A percentile compares a stretch with the other conserved stretches of the same genome.
Evolutionary conservation across 1,140 invertebrate genomes (phyloP).

Genomic region (Sarcophaga peregrina): DNA sequence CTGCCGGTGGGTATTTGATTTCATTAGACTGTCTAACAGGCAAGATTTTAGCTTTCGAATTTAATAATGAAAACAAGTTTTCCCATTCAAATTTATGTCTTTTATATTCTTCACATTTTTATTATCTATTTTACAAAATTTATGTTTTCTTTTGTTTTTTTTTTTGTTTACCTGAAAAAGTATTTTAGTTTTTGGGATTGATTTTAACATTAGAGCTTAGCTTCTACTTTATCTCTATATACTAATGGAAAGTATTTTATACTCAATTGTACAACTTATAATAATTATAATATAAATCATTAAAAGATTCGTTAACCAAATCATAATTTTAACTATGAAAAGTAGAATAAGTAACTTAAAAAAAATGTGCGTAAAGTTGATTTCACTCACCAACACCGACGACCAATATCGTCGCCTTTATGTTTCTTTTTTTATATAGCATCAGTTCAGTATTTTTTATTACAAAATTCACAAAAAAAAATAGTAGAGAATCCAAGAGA

Average conservation of each 20-base stretch:
- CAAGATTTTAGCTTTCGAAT: no score
- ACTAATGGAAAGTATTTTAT: slow-evolving; percentile 41
- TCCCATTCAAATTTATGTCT: background rate
- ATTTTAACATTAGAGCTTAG: slow-evolving; percentile 36
- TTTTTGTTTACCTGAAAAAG: slow-evolving; percentile 28
- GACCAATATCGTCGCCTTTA: slow-evolving; percentile 22
- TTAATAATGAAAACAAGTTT: background rate
- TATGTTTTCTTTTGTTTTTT: slow-evolving; percentile 1
- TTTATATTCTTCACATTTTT: slow-evolving; percentile 33
- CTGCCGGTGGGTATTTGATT: no score
- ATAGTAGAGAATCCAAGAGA: background rate
- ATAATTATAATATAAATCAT: slow-evolving; percentile 28
- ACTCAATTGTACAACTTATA: slow-evolving; percentile 26
- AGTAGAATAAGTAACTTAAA: background rate
- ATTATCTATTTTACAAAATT: slow-evolving; percentile 34
- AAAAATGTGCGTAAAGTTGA: slow-evolving; percentile 23
- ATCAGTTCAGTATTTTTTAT: slow-evolving; percentile 5
- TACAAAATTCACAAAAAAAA: slow-evolving; percentile 5
- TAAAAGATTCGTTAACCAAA: slow-evolving; percentile 13
- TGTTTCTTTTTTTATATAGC: slow-evolving; percentile 9
- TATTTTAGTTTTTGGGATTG: slow-evolving; percentile 30
- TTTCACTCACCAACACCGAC: slow-evolving; percentile 35
- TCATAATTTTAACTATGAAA: slow-evolving; percentile 4
- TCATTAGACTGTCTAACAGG: no score
- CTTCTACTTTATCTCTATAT: slow-evolving; percentile 33